Evolutionary conservation across 2,888 invertebrate genomes (phyloP).

Genomic region (Dryococelus australis): DNA sequence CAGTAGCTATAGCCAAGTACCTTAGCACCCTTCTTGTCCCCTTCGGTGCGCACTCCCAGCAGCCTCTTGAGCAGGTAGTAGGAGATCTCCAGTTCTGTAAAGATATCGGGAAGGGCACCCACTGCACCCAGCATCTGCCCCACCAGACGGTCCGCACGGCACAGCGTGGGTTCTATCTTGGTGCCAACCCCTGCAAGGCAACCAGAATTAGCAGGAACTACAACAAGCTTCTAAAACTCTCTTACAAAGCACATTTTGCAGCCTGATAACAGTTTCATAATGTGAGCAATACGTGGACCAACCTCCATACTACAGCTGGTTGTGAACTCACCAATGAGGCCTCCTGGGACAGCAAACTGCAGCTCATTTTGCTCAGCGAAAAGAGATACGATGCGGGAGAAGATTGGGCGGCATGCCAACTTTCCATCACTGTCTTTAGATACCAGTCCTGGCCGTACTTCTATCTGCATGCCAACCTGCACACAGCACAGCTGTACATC

Average conservation of each 20-base stretch:
- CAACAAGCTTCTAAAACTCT: no score
- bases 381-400: constrained; percentile 95
- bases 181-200: constrained; percentile 83
- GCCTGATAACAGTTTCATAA: no score
- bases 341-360: constrained; percentile 98
- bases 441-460: constrained; percentile 96
- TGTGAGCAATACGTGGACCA: no score
- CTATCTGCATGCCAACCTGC: constrained; percentile 96
- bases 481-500: constrained; percentile 22
- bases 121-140: constrained; percentile 97
- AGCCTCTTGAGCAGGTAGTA: constrained; percentile 95
- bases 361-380: constrained; percentile 98
- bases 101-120: constrained; percentile 95
- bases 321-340: constrained; percentile 79
- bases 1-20: constrained; percentile 58
- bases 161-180: constrained; percentile 98
- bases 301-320: no score
- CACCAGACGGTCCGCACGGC: constrained; percentile 97
- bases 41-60: constrained; percentile 97
- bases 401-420: constrained; percentile 94
- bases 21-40: constrained; percentile 98
- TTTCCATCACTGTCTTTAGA: constrained; percentile 96
- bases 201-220: not conserved
- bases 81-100: constrained; percentile 96
- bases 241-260: no score